These are phyloP conservation scores for Narcine bancroftii DNA, from an alignment of 2,113 vertebrate species.

Conservation along the genomic window DNA sequence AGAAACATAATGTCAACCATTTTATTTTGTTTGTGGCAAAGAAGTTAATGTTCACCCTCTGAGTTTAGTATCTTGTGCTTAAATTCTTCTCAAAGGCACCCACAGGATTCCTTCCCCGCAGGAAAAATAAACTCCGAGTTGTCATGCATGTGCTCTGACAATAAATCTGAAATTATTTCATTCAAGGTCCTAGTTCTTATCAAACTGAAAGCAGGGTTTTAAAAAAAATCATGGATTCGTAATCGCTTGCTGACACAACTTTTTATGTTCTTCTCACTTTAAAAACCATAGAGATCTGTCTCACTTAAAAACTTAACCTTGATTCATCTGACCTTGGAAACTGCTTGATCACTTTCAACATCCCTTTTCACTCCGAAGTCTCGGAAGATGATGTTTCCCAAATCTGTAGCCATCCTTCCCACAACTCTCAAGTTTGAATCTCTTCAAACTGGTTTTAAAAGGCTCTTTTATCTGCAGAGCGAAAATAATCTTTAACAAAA, in stretches of 20 bases:
- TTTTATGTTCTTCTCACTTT: not conserved
- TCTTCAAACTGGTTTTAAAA: not conserved
- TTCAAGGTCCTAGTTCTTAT: not conserved
- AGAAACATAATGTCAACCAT: not conserved
- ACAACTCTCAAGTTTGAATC: not conserved
- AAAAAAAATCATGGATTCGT: not conserved
- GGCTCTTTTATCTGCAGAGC: not conserved
- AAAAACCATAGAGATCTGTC: not conserved
- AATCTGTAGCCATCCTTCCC: not conserved
- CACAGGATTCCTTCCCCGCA: no score
- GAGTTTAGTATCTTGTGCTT: no score
- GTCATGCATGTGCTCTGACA: no score
- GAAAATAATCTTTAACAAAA: not conserved
- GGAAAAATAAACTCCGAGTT: no score
- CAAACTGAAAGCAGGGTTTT: not conserved
- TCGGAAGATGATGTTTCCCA: not conserved
- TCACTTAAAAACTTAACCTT: not conserved
- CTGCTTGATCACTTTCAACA: not conserved
- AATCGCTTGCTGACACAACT: not conserved
- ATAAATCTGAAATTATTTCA: not conserved
- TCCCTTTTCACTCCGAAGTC: not conserved
- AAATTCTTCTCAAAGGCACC: not conserved
- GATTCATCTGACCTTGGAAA: not conserved
- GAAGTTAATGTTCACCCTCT: not conserved
- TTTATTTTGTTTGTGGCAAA: not conserved